Evolutionary conservation across 2,888 invertebrate species (phyloP), one percentile per base, ranked within the genome.

Genomic region (Xestia c-nigrum): DNA sequence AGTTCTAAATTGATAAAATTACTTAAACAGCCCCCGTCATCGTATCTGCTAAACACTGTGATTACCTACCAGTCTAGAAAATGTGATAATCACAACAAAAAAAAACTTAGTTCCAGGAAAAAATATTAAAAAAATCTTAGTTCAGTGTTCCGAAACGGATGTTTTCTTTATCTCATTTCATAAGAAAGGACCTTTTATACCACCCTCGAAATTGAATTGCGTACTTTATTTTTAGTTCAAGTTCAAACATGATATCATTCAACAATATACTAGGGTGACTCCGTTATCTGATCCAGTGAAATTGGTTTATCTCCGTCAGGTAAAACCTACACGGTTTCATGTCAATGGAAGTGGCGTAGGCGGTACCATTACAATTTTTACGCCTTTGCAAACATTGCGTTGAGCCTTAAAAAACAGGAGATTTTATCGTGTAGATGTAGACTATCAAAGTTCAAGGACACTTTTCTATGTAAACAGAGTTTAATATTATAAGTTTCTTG

Each of bases 161-260:
- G 21, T 21, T 72, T 72, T n/a, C n/a, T n/a, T n/a, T n/a, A 9
- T 16, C 6, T 5, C 4, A 46, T 19, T n/a, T 31, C 0, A 40
- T 38, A 46, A 0, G n/a, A 47, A 0, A n/a, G 3, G 43, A 38
- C 31, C n/a, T 47, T 55, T 57, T n/a, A 43, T 19, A 52, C 43
- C 46, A 31, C 10, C 21, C 16, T 5, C 6, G n/a, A 63, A 63
- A 65, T 59, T 38, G 38, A 74, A 24, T 65, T 10, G 16, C 24
- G 14, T 10, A 50, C n/a, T 50, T 21, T 65, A 73, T 64, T 80
- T 80, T 65, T 80, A 71, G 52, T 47, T 50, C 12, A 64, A 68
- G 43, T 67, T 76, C 47, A 82, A 50, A 43, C 14, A 9, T 47
- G 4, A 52, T 4, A 43, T 64, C 47, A 55, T 55, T 7, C 16